Conservation (phyloP, 2,113 vertebrate species). For the human region GRCh38 chr18:76374001-76374500, state of each 20-base stretch:
- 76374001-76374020: fast-evolving
- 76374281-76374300: neutral
- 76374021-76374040: fast-evolving
- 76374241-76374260: neutral
- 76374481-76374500: neutral
- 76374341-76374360: neutral
- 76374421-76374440: neutral
- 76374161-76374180: neutral
- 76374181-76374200: neutral
- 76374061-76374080: fast-evolving
- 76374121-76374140: fast-evolving
- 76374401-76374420: neutral
- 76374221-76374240: neutral
- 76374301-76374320: neutral
- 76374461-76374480: fast-evolving
- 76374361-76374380: fast-evolving
- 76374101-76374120: neutral
- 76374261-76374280: no score
- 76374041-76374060: fast-evolving
- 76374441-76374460: fast-evolving
- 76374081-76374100: neutral
- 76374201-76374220: no score
- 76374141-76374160: fast-evolving
- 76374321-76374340: fast-evolving
- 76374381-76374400: fast-evolving